phyloP scores from a whole-genome alignment of 37 sponge, comb jelly and placozoan genomes.

The Bolinopsis microptera region DNA sequence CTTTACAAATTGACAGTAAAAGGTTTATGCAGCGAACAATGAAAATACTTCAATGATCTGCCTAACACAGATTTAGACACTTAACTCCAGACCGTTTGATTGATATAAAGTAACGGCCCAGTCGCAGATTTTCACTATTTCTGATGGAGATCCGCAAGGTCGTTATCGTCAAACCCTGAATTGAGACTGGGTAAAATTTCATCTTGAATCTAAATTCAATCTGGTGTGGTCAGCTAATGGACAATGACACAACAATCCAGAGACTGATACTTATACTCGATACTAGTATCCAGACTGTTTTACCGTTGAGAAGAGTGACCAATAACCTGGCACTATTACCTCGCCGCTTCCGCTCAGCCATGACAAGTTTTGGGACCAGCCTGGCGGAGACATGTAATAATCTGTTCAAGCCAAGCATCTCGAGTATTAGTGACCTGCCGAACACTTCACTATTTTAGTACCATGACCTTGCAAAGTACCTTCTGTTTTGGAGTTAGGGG shows the following conservation, averaged over 20 bases:
- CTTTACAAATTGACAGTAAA: too few species aligned
- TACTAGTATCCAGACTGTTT: background rate
- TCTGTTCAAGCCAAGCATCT: background rate
- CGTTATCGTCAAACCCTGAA: background rate
- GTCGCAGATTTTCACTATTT: background rate
- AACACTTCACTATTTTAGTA: background rate
- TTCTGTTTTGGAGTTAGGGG: background rate
- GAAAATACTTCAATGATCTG: too few species aligned
- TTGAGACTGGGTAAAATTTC: background rate
- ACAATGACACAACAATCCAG: background rate
- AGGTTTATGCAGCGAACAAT: too few species aligned
- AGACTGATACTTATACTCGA: background rate
- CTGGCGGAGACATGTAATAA: background rate
- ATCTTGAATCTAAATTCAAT: background rate
- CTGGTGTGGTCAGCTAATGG: background rate
- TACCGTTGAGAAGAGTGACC: background rate
- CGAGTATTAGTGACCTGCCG: background rate
- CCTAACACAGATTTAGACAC: background rate
- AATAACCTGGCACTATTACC: background rate
- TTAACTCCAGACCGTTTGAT: background rate
- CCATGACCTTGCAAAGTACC: background rate
- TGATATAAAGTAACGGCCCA: background rate
- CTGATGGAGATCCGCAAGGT: background rate
- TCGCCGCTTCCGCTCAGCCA: background rate
- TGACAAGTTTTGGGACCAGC: background rate